Base-by-base conservation (phyloP, 1,140 invertebrate species). In the Sarcophaga bullata region DNA sequence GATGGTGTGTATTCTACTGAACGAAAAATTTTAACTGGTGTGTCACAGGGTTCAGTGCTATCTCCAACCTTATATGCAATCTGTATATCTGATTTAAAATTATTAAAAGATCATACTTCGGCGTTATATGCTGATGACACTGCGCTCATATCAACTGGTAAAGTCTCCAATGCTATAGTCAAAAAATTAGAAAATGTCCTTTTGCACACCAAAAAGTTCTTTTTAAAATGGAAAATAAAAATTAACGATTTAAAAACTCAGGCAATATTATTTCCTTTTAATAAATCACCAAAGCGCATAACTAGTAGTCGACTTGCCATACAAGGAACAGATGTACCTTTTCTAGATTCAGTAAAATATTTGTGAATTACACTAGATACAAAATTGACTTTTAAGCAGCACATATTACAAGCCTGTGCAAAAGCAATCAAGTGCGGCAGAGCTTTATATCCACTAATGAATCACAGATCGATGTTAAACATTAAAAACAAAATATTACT, bases 191-290 rank as follows among this genome's bases (percentile, higher is more conserved):
- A 54, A 54, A 15, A 54, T 10, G 10, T 37, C 0, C 37, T 73
- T 25, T 10, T 37, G 37, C 25, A 11, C 37, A 73, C 37, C 25
- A 25, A 25, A 37, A 54, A 54, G 15, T 73, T 46, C 37, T 73
- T 73, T 37, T 8, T 25, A 9, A 73, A 37, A 73, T 73, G 72
- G 72, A 73, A 73, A 73, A 73, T 73, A n/a, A 62, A 62, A 62
- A 15, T 62, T 13, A 62, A 62, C 13, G 9, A 62, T 15, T 15
- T n/a, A 13, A 19, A 73, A 11, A 73, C 72, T 11, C 72, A 73
- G 19, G 72, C 72, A 5, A 37, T 73, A 11, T 46, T 75, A 13
- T 75, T 75, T 17, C 73, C 73, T 13, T 75, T 75, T 15, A 75
- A 75, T 15, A 75, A 75, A 75, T 75, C 73, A 3, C 73, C 73